Evolutionary conservation across 2,888 invertebrate genomes (phyloP), one percentile per base, ranked within the genome.

Genomic region (Carabus problematicus): DNA sequence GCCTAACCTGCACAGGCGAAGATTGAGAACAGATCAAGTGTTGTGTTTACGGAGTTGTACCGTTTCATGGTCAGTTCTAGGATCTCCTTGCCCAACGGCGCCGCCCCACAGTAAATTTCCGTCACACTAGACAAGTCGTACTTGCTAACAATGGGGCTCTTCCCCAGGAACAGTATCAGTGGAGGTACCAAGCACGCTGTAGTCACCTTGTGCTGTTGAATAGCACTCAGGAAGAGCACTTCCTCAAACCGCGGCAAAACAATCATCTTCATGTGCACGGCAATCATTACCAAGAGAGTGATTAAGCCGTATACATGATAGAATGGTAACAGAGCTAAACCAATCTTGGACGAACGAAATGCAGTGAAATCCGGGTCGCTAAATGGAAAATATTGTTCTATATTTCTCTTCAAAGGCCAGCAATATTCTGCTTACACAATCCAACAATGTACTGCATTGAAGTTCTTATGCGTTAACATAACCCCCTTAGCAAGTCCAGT

Each of bases 401-500:
- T 1, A 16, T 4, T 54, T 4, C 18, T 18, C 9, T 16, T 6
- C 9, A 8, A 3, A 12, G 1, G 54, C 8, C 2, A 12, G 1
- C 2, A 45, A 11, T 45, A 16, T 40, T 29, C 49, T 59, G 71
- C 66, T 70, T 71, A 72, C 71, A 18, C 14, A 18, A 70, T 14
- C 14, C 67, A 59, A 60, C 55, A 74, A 58, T 9, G 54, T 19
- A 80, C 78, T 40, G 77, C 74, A 62, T 84, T 72, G 40, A 89
- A 82, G 80, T 91, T 92, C 40, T 83, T 82, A 78, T 92, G 90
- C 1, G 90, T 88, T 3, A 92, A 81, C 84, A 89, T 87, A 0
- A 93, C 93, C 29, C 91, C 92, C 79, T 93, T 93, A 0, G 93
- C 91, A 64, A 92, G 77, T 0, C 93, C 93, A 0, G 90, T 90